Evolutionary conservation across 2,113 vertebrate species (phyloP).

Genomic region (Tyrannus savana): DNA sequence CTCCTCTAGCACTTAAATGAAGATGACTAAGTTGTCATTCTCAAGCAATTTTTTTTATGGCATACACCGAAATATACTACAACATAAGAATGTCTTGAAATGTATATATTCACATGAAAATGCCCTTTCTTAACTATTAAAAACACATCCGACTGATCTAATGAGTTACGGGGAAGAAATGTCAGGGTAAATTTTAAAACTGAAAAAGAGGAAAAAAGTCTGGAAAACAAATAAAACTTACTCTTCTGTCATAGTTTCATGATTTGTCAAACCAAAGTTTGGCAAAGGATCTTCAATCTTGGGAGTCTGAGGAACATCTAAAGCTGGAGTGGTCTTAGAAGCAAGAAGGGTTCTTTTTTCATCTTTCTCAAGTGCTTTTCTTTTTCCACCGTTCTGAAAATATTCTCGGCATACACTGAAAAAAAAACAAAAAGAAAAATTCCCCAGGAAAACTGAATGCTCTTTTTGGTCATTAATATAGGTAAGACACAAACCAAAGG

Average conservation of each 20-base stretch:
- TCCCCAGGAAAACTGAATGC: not conserved
- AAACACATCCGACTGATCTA: not conserved
- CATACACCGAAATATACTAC: not conserved
- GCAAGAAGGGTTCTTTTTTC: conserved; percentile 85
- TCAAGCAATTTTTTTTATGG: not conserved
- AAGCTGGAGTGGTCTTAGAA: conserved; percentile 74
- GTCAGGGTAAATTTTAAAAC: not conserved
- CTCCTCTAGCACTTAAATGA: not conserved
- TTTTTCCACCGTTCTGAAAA: conserved; percentile 94
- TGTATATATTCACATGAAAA: not conserved
- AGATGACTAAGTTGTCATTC: conserved; percentile 1
- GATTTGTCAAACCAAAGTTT: conserved; percentile 69
- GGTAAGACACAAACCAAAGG: not conserved
- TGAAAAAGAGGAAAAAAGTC: not conserved
- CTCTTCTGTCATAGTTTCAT: conserved; percentile 75
- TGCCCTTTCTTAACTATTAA: not conserved
- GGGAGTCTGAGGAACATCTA: conserved; percentile 62
- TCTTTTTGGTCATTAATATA: not conserved
- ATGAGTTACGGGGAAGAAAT: not conserved
- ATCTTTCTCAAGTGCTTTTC: conserved; percentile 94
- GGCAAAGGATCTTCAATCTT: conserved; percentile 73
- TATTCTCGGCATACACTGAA: conserved; percentile 94
- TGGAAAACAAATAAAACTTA: conserved; percentile 66
- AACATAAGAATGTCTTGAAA: not conserved
- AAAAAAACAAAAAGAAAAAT: conserved; percentile 12